phyloP scores from a whole-genome alignment of 2,113 vertebrate species.

The Oceanites oceanicus region DNA sequence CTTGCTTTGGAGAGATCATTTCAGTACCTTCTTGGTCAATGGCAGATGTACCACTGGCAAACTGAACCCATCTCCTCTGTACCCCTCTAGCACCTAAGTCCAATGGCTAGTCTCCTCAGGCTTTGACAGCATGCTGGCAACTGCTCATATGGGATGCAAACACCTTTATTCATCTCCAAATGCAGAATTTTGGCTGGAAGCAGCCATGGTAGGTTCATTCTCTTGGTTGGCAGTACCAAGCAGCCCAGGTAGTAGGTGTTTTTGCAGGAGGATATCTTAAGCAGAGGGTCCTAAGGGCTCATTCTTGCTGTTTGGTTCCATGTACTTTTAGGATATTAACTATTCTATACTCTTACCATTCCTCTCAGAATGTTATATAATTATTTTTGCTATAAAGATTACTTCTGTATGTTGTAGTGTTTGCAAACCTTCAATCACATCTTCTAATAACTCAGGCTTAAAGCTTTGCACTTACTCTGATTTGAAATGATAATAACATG shows the following conservation, averaged over 20 bases:
- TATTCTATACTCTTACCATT: background rate
- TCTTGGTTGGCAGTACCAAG: background rate
- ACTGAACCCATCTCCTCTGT: background rate
- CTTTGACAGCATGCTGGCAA: background rate
- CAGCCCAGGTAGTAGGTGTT: background rate
- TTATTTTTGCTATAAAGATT: background rate
- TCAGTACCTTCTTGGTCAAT: background rate
- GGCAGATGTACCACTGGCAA: background rate
- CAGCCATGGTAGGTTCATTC: background rate
- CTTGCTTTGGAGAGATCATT: background rate
- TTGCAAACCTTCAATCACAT: background rate
- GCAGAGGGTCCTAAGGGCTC: background rate
- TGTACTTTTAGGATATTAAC: background rate
- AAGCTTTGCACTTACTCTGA: background rate
- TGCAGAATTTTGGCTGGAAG: background rate
- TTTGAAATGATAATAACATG: conserved; percentile 46
- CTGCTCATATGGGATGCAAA: background rate
- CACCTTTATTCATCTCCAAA: background rate
- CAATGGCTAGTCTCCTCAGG: background rate
- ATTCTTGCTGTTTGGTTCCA: background rate
- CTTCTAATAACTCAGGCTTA: background rate
- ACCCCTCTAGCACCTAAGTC: background rate
- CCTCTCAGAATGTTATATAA: no score
- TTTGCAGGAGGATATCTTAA: background rate
- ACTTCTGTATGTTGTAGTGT: background rate